Percentiles rank a stretch among this genome's conserved stretches.
Evolutionary conservation across 1,140 invertebrate genomes (phyloP).

Genomic region (Drosophila mojavensis): DNA sequence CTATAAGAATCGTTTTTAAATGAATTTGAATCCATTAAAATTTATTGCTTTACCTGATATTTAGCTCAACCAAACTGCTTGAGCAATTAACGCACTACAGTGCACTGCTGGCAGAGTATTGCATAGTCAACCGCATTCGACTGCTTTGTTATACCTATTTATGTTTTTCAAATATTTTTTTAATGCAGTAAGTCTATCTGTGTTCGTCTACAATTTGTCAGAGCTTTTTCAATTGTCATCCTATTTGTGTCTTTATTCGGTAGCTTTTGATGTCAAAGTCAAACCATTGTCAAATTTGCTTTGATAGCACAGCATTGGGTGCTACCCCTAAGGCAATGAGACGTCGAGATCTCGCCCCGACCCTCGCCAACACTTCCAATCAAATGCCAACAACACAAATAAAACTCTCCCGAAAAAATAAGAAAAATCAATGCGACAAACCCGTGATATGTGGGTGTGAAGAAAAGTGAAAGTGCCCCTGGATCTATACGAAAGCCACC

Average conservation of each 20-base stretch:
- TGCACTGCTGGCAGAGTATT: neutral
- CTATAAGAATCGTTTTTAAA: too few relatives aligned
- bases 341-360: conserved; percentile 18
- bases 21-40: too few relatives aligned
- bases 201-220: conserved; percentile 13
- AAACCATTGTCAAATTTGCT: conserved; percentile 71
- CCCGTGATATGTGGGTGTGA: conserved; percentile 56
- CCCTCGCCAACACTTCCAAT: conserved; percentile 59
- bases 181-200: neutral
- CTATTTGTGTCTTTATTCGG: conserved; percentile 54
- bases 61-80: too few relatives aligned
- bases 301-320: conserved; percentile 49
- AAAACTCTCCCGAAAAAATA: conserved; percentile 32
- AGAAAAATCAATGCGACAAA: conserved; percentile 63
- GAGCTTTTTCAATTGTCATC: conserved; percentile 45
- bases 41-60: too few relatives aligned
- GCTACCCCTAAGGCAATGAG: conserved; percentile 58
- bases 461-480: conserved; percentile 76
- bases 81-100: neutral
- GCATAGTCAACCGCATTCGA: neutral
- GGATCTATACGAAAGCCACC: conserved; percentile 50
- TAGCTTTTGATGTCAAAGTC: conserved; percentile 55
- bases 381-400: conserved; percentile 54
- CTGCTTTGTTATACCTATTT: neutral
- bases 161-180: neutral